These are phyloP conservation scores for Hydrophis major DNA, from an alignment of 2,797 vertebrate genomes.

Conservation along the genomic window DNA sequence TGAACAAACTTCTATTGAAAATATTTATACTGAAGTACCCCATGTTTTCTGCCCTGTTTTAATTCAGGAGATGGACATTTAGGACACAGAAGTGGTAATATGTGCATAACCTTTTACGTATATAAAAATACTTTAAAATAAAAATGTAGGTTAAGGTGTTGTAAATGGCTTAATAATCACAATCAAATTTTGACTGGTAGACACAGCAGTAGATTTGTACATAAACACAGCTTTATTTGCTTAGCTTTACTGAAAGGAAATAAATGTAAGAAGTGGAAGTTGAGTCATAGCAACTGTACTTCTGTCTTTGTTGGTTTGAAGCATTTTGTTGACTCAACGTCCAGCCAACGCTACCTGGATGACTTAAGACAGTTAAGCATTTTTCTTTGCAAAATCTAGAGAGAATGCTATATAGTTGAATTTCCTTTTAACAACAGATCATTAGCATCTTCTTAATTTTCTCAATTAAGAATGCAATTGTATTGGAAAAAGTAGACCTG, in stretches of 20 bases:
- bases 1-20: constrained; percentile 2
- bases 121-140: neutral
- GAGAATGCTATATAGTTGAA: neutral
- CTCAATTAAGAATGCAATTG: neutral
- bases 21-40: neutral
- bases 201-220: neutral
- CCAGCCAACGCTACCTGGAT: neutral
- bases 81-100: neutral
- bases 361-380: neutral
- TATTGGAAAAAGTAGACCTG: neutral
- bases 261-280: neutral
- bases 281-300: neutral
- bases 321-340: neutral
- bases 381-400: neutral
- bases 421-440: neutral
- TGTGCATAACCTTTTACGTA: neutral
- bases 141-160: neutral
- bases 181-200: neutral
- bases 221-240: neutral
- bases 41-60: neutral
- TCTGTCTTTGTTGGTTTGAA: neutral
- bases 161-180: neutral
- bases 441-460: neutral
- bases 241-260: neutral
- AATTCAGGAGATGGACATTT: neutral